Evolutionary conservation across 2,888 invertebrate species (phyloP), one percentile per base, ranked within the genome.

Genomic region (Odontocolon sp.): DNA sequence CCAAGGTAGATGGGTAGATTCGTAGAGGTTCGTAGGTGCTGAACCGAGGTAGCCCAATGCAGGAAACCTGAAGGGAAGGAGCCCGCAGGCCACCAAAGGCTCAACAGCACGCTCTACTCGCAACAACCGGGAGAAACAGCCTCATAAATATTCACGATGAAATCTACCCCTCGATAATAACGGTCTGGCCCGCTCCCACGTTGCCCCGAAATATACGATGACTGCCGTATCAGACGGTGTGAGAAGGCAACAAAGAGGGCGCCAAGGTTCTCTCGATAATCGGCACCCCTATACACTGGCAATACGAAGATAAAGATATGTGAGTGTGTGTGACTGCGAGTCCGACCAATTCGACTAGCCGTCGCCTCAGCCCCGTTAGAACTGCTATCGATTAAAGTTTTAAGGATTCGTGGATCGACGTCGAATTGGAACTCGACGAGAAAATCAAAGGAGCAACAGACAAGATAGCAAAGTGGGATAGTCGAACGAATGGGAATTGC

Each of bases 151-250:
- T 90, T 90, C 89, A 89, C 86, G 87, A 89, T 88, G 87, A 89
- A 89, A 90, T 89, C 88, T 88, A 89, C 85, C 87, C 88, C 86
- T 88, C 89, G 88, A 90, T 90, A 90, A 89, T 89, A 90, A 89
- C 87, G 85, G 87, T 77, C 76, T 71, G 36, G 67, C 42, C 64
- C 40, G 63, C 57, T 64, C 40, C 63, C 63, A 50, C 57, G 50
- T 42, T 28, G 80, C 82, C 84, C 86, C 83, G 82, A 88, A 88
- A 86, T 87, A 86, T 87, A 85, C 85, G 85, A 83, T 80, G 78
- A 73, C 75, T 81, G 68, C 81, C 81, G 73, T 86, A 84, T 87
- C 85, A 81, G 85, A 36, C 57, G 31, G 52, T 33, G 68, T 38
- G 47, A 18, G 68, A 66, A 77, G 70, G 68, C 42, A 50, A 70